A percentile compares a stretch with the other conserved stretches of the same genome.
Evolutionary conservation across 2,797 vertebrate genomes (phyloP).

Genomic region (Microctenopoma stevenorrisi): DNA sequence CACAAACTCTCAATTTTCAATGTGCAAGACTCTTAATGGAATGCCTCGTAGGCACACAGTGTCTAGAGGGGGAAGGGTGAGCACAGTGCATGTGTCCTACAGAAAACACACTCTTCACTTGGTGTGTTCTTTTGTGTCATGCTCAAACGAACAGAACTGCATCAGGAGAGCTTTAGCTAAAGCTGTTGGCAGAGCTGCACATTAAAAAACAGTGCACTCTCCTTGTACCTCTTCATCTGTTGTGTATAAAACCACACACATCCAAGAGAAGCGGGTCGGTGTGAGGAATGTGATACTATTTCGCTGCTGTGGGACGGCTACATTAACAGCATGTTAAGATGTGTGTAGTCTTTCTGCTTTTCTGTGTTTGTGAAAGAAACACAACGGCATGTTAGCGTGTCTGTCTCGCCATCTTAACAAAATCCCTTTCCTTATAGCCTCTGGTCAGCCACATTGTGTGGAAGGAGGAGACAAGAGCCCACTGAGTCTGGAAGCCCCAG

Average conservation of each 20-base stretch:
- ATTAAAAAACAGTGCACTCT: slow-evolving; percentile 28
- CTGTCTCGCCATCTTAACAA: slow-evolving; percentile 32
- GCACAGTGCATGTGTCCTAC: slow-evolving; percentile 37
- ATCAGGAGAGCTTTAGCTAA: slow-evolving; percentile 32
- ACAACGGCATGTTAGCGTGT: slow-evolving; percentile 23
- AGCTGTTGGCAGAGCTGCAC: slow-evolving; percentile 31
- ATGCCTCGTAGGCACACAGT: slow-evolving; percentile 69
- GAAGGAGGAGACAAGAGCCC: slow-evolving; percentile 51
- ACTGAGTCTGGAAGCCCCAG: slow-evolving; percentile 69
- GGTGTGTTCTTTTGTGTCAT: slow-evolving; percentile 54
- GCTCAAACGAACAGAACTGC: slow-evolving; percentile 46
- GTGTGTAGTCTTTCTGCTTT: slow-evolving; percentile 7
- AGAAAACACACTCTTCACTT: slow-evolving; percentile 51
- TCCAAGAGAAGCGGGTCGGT: slow-evolving; percentile 13
- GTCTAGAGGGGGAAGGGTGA: slow-evolving; percentile 34
- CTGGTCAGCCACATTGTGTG: slow-evolving; percentile 51
- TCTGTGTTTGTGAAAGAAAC: slow-evolving; percentile 4
- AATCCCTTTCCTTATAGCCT: slow-evolving; percentile 46
- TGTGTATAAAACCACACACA: slow-evolving; percentile 22
- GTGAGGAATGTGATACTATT: slow-evolving; percentile 38
- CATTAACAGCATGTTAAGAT: slow-evolving; percentile 42
- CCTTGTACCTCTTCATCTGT: slow-evolving; percentile 11
- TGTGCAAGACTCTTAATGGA: slow-evolving; percentile 75
- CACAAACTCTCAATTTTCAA: slow-evolving; percentile 77
- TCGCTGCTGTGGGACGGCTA: slow-evolving; percentile 28